Evolutionary conservation across 2,888 invertebrate species (phyloP), one percentile per base, ranked within the genome.

Genomic region (Halocaridina rubra): DNA sequence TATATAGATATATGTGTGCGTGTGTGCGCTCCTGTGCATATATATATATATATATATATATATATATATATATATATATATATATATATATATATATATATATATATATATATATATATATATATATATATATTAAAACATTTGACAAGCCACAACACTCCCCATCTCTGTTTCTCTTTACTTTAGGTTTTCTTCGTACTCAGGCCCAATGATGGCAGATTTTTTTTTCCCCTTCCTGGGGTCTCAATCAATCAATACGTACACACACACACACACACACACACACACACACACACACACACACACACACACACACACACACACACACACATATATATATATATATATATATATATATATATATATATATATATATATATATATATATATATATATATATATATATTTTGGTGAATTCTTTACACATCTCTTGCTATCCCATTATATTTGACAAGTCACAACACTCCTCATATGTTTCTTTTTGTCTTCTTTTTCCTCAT

Each of bases 251-350:
- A n/a, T n/a, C n/a, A n/a, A 53, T 80, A 53, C 74, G 19, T 75
- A 22, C 19, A 57, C 29, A 5, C 13, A 32, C n/a, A 0, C 2
- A 32, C 4, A 32, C 39, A 2, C 7, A 39, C 10, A 2, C 5
- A 33, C 0, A 29, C 2, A n/a, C 1, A 16, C 1, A 2, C 16
- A 5, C 3, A 53, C 16, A 5, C 16, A 53, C 16, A 53, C 16
- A 53, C 16, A 72, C 19, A 33, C 74, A 74, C 74, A 74, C 39
- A 74, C 39, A 74, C 74, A 74, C 39, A 39, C 74, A 74, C 39
- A 39, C 22, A 74, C 22, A 74, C 46, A 74, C 1, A 74, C 46
- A 74, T 1, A 64, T 29, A 64, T 29, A 27, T 64, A 27, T 64
- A 64, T 64, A 64, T 64, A 64, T 64, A 64, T 64, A 64, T 64